Evolutionary conservation across 2,888 invertebrate genomes (phyloP).

Genomic region (Salticus scenicus): DNA sequence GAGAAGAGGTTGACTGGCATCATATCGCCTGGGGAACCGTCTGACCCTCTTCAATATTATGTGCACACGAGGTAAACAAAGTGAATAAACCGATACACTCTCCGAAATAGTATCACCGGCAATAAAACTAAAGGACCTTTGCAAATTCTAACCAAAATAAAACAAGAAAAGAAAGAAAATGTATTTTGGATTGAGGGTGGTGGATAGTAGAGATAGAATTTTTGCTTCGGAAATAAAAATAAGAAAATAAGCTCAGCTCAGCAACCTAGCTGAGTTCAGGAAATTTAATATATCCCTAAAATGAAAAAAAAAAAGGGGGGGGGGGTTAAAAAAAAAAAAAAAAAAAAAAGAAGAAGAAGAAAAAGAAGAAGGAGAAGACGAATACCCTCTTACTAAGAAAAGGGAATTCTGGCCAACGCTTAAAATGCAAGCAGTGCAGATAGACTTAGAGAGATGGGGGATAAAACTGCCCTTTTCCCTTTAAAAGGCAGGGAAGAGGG

Average conservation of each 20-base stretch:
- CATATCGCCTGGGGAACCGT: neutral
- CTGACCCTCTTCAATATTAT: conserved; percentile 15
- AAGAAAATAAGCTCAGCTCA: conserved; percentile 33
- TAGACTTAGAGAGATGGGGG: conserved; percentile 49
- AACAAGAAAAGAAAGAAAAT: conserved; percentile 1
- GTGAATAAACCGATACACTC: conserved; percentile 56
- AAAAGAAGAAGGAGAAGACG: conserved; percentile 33
- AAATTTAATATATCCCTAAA: conserved; percentile 68
- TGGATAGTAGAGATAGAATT: neutral
- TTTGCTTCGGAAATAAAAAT: conserved; percentile 29
- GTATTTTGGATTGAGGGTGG: conserved; percentile 34
- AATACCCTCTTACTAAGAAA: conserved; percentile 60
- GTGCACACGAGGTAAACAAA: conserved; percentile 28
- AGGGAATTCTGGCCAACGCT: conserved; percentile 49
- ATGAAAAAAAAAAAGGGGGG: neutral
- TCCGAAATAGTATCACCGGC: conserved; percentile 33
- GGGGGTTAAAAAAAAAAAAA: neutral
- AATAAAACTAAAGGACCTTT: conserved; percentile 44
- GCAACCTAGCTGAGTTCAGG: conserved; percentile 66
- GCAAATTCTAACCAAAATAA: conserved; percentile 15
- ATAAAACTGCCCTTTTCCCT: conserved; percentile 9
- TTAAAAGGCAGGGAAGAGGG: neutral
- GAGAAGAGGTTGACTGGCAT: neutral
- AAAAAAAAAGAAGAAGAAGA: neutral
- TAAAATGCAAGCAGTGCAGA: conserved; percentile 69